These are phyloP conservation scores for Ceuthmochares aereus DNA, from an alignment of 2,113 vertebrate species.

Conservation along the genomic window DNA sequence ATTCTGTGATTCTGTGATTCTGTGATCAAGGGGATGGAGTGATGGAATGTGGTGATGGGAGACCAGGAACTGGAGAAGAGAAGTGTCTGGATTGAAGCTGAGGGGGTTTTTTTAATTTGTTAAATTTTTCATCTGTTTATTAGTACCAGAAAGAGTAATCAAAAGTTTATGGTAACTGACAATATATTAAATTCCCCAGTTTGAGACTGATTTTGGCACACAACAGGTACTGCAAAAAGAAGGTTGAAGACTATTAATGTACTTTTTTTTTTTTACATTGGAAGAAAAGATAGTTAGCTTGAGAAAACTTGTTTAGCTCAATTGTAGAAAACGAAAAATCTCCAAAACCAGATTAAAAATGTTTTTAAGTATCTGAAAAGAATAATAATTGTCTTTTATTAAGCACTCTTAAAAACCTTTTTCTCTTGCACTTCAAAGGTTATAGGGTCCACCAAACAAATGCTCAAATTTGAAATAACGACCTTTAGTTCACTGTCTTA, in stretches of 20 bases:
- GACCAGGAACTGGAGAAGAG: background rate
- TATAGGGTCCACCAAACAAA: background rate
- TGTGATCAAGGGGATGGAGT: fast-evolving
- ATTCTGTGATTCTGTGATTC: no score
- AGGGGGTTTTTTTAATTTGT: background rate
- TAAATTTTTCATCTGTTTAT: background rate
- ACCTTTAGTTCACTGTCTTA: background rate
- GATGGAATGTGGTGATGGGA: fast-evolving
- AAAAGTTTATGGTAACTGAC: background rate
- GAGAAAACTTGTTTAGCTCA: background rate
- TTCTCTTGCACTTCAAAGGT: background rate
- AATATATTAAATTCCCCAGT: background rate
- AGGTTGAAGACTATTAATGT: background rate
- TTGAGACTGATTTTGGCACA: background rate
- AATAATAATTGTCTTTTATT: background rate
- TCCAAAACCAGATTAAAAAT: background rate
- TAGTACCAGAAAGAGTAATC: background rate
- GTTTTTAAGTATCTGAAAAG: background rate
- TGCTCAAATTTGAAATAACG: background rate
- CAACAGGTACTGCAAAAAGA: fast-evolving
- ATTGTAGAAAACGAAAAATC: background rate
- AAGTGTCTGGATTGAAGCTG: background rate
- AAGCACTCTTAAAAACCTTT: background rate
- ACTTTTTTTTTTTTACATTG: background rate
- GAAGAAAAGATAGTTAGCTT: background rate